Base-by-base conservation (phyloP, 1,140 invertebrate species). In the Meloidogyne exigua region DNA sequence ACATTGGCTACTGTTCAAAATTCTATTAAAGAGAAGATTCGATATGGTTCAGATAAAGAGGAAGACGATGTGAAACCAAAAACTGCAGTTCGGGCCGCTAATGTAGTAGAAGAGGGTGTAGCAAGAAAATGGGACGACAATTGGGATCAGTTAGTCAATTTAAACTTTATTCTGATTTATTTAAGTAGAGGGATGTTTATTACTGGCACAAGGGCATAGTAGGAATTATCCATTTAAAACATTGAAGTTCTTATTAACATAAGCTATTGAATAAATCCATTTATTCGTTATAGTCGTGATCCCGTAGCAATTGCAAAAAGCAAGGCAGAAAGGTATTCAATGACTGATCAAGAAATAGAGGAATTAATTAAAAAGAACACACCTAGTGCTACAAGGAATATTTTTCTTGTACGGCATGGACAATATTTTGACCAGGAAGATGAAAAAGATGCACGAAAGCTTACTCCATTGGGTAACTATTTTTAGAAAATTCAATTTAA, bases 371-470 rank as follows among this genome's bases (percentile, higher is more conserved):
- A 72, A 42, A 83, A 88, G 18, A 5, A 9, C 5, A 92, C 90
- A 78, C 88, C 93, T 1, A 94, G 91, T 86, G 92, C 92, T 4
- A 90, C 91, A 0, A 89, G 95, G 44, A 93, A 98, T 88, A 87
- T 98, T 39, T 79, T 80, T 32, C 49, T 79, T 15, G 63, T 75
- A 21, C 44, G 70, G 36, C 77, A 75, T 68, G 80, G 80, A 39
- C 69, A 82, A 70, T 86, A 86, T 70, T 76, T 81, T n/a, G 68
- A 85, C 25, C 77, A 88, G 21, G 80, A 70, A n/a, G 75, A 84
- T 26, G 68, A 78, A 25, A 76, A 79, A 42, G 65, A 76, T 7
- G 49, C 49, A 9, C 2, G 18, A n/a, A 57, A 57, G 44, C 77
- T 86, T 7, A 88, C 84, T 5, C 42, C 77, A 23, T 72, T 86